Percentiles rank a stretch among this genome's conserved stretches.
These are phyloP conservation scores for Fulica atra DNA, from an alignment of 2,113 vertebrate genomes.

Conservation along the genomic window DNA sequence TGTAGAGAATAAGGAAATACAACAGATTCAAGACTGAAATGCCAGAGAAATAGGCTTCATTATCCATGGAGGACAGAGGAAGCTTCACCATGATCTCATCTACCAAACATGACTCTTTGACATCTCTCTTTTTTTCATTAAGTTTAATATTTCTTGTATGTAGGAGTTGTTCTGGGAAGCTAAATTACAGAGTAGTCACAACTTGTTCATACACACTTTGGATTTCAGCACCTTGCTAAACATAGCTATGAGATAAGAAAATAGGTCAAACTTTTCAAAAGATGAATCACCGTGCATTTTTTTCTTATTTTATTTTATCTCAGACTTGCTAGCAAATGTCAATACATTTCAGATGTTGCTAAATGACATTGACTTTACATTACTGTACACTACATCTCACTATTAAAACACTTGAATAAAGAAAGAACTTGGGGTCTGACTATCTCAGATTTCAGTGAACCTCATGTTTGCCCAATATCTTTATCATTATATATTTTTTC, in stretches of 20 bases:
- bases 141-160: neutral
- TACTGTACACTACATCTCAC: neutral
- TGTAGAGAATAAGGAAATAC: neutral
- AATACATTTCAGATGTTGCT: neutral
- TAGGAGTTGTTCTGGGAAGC: neutral
- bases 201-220: fast-evolving
- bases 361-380: neutral
- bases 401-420: neutral
- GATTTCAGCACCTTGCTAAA: neutral
- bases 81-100: neutral
- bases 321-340: neutral
- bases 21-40: neutral
- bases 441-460: neutral
- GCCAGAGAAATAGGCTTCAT: neutral
- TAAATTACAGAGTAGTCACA: neutral
- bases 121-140: neutral
- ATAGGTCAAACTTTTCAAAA: neutral
- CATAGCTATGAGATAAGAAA: neutral
- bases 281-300: neutral
- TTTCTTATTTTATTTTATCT: neutral
- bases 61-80: neutral
- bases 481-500: neutral
- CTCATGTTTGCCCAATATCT: neutral
- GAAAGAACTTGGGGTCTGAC: neutral
- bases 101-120: neutral